Evolutionary conservation across 2,888 invertebrate species (phyloP), one percentile per base, ranked within the genome.

Genomic region (Nephrotoma flavescens): DNA sequence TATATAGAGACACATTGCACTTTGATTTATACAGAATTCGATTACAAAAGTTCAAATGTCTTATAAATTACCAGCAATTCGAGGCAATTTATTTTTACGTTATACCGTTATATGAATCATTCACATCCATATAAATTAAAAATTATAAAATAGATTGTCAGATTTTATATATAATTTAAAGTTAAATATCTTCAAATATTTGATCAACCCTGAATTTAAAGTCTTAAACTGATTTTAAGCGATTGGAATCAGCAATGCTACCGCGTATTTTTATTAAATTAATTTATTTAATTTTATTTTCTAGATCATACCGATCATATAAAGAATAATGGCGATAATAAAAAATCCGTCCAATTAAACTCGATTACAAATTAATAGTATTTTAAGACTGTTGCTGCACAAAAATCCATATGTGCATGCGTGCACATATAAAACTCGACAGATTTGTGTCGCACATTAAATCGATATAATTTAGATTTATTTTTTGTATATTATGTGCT

Each of bases 281-380:
- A 71, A 71, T 71, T 71, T 71, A 71, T 71, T 71, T 71, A 19
- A 31, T 4, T 52, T 52, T 52, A 71, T 71, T 71, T 71, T 71
- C 71, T 71, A 71, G 71, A 71, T 71, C 71, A 71, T 71, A 71
- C 52, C 71, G 71, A 71, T 71, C 31, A 31, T 71, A 71, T 71
- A 57, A n/a, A 57, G 31, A 31, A 31, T 31, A 52, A 52, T 52
- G 52, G 52, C 52, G 31, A 57, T 4, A 71, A 71, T 71, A 71
- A 41, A 84, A 84, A 84, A 84, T 84, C 42, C 84, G 42, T 84
- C 84, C 84, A 84, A 84, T 84, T 84, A 84, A 84, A 42, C 84
- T 84, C 84, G 84, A 84, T 84, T 84, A 84, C 84, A 84, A 84
- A 84, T 84, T 84, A 84, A 42, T 84, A 5, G 41, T 42, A 84